Percentiles rank a stretch among this genome's conserved stretches.
phyloP scores from a whole-genome alignment of 37 sponge, comb jelly and placozoan genomes.

The Axinella damicornis region DNA sequence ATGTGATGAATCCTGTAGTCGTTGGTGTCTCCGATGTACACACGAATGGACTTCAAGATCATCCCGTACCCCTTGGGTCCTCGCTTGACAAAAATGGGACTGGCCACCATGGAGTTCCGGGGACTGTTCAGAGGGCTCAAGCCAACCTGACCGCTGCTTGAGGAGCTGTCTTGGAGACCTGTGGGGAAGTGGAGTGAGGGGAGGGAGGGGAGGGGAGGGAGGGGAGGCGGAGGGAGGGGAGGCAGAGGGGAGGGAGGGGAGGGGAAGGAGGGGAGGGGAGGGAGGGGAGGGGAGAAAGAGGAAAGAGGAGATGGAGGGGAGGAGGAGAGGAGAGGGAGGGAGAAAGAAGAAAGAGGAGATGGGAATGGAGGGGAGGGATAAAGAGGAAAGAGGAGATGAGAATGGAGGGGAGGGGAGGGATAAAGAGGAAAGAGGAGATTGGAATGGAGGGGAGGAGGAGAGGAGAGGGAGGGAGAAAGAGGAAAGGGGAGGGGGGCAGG shows the following conservation, averaged over 20 bases:
- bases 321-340: no score
- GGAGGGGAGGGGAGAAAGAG: no score
- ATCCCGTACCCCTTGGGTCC: constrained; percentile 89
- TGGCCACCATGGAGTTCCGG: constrained; percentile 63
- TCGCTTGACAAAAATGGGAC: constrained; percentile 63
- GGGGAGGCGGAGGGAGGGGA: not conserved
- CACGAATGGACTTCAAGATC: constrained; percentile 85
- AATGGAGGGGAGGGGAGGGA: not conserved
- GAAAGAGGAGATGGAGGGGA: no score
- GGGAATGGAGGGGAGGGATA: no score
- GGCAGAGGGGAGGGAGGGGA: not conserved
- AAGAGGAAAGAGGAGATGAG: not conserved
- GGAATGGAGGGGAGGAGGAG: no score
- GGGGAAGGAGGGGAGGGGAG: not conserved
- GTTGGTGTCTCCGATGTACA: constrained; percentile 88
- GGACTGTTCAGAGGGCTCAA: constrained; percentile 61
- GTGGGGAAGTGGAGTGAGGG: not conserved
- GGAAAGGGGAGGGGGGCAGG: no score
- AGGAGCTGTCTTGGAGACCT: constrained; percentile 45
- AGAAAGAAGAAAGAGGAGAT: no score
- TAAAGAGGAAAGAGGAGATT: no score
- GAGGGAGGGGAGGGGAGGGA: not conserved
- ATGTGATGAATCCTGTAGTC: constrained; percentile 91
- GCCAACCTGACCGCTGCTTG: constrained; percentile 22
- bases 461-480: no score